A percentile compares a stretch with the other conserved stretches of the same genome.
Conservation (phyloP, 2,113 vertebrate species). For the Motacilla tschutschensis region DNA sequence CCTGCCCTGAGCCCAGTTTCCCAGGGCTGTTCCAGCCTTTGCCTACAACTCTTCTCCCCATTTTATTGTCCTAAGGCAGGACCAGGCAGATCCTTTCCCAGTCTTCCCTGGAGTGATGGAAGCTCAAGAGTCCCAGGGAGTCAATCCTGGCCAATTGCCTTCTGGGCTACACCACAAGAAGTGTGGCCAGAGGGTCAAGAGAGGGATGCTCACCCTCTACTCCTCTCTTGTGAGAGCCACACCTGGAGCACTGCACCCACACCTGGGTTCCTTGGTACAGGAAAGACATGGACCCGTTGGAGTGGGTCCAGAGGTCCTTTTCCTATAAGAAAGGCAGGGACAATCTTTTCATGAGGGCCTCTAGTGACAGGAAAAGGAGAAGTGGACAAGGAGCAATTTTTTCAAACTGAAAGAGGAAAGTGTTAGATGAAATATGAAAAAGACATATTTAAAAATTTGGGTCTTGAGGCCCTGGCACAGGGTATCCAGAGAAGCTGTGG, state of each 20-base stretch:
- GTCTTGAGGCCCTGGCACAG: accelerated
- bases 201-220: accelerated
- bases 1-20: background rate
- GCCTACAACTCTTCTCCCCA: background rate
- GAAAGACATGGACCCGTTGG: background rate
- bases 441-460: accelerated
- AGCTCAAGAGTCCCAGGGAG: background rate
- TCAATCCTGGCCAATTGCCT: accelerated
- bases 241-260: background rate
- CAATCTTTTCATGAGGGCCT: background rate
- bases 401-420: background rate
- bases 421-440: background rate
- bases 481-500: background rate
- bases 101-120: background rate
- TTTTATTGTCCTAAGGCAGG: background rate
- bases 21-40: background rate
- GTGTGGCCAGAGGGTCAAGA: accelerated
- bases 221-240: accelerated
- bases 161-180: background rate
- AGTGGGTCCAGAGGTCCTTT: background rate
- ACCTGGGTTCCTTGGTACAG: background rate
- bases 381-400: background rate
- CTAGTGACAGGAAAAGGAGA: background rate
- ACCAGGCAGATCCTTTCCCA: background rate
- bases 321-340: background rate